Conservation (phyloP, 2,113 vertebrate species). For the Nesogale talazaci region DNA sequence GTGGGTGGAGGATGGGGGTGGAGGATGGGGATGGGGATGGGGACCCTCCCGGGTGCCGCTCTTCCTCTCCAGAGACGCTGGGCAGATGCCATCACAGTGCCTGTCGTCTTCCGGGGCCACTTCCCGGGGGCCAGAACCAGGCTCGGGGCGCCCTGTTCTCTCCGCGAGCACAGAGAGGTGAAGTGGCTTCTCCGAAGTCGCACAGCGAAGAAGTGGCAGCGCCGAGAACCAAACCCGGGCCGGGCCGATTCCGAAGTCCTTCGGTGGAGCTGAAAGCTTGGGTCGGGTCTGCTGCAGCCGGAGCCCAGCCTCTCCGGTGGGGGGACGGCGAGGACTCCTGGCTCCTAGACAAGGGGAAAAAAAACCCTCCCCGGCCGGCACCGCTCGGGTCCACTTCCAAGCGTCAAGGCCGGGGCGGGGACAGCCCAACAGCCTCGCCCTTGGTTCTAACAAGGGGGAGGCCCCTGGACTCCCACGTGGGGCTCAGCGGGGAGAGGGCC, state of each 20-base stretch:
- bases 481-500: neutral
- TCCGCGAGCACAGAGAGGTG: neutral
- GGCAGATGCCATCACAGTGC: neutral
- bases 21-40: too few relatives aligned
- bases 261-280: neutral
- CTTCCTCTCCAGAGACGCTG: neutral
- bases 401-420: neutral
- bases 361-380: neutral
- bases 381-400: neutral
- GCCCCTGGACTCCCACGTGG: neutral
- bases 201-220: neutral
- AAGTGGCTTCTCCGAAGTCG: neutral
- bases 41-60: rapidly evolving
- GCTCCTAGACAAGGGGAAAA: too few relatives aligned
- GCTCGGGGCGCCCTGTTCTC: neutral
- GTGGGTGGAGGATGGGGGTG: too few relatives aligned
- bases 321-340: neutral
- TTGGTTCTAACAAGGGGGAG: neutral
- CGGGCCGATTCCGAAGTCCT: neutral
- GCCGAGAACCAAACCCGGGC: neutral
- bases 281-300: neutral
- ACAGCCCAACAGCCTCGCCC: neutral
- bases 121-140: neutral
- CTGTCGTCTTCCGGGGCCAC: neutral
- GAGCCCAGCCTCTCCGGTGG: neutral